Evolutionary conservation across 2,113 vertebrate genomes (phyloP).

Genomic region (Psilopsiagon aurifrons): DNA sequence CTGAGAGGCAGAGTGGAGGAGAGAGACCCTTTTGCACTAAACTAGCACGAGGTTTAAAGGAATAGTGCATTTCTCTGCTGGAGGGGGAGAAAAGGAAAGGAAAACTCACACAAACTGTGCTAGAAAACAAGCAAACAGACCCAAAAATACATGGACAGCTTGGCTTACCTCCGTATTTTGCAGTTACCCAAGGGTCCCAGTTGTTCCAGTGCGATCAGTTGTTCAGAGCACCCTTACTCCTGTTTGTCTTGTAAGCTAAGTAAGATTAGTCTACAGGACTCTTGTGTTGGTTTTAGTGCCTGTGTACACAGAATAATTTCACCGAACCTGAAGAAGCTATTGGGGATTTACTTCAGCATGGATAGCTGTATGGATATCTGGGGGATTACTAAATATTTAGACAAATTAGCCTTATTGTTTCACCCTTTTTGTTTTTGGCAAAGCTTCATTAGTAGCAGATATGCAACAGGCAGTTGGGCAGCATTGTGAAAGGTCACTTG

Average conservation of each 20-base stretch:
- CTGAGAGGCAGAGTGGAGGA: slow-evolving; percentile 42
- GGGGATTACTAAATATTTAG: slow-evolving; percentile 15
- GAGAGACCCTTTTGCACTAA: slow-evolving; percentile 56
- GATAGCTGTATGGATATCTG: background rate
- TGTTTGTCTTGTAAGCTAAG: slow-evolving; percentile 27
- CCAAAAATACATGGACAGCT: background rate
- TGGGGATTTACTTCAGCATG: background rate
- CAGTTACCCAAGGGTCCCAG: background rate
- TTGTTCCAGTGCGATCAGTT: background rate
- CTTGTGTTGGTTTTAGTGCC: background rate
- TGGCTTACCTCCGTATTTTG: background rate
- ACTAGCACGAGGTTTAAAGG: slow-evolving; percentile 55
- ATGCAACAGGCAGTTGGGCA: slow-evolving; percentile 6
- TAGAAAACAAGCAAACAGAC: slow-evolving; percentile 16
- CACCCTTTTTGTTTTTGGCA: background rate
- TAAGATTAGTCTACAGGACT: background rate
- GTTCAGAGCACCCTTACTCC: background rate
- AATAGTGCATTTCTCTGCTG: background rate
- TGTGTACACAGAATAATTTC: slow-evolving; percentile 5
- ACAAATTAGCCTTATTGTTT: background rate
- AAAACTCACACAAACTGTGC: background rate
- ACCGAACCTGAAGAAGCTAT: background rate
- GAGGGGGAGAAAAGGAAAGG: fast-evolving
- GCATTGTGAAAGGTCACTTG: slow-evolving; percentile 22
- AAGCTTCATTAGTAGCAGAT: slow-evolving; percentile 17